Base-by-base conservation (phyloP, 2,113 vertebrate genomes). In the Quiscalus mexicanus region DNA sequence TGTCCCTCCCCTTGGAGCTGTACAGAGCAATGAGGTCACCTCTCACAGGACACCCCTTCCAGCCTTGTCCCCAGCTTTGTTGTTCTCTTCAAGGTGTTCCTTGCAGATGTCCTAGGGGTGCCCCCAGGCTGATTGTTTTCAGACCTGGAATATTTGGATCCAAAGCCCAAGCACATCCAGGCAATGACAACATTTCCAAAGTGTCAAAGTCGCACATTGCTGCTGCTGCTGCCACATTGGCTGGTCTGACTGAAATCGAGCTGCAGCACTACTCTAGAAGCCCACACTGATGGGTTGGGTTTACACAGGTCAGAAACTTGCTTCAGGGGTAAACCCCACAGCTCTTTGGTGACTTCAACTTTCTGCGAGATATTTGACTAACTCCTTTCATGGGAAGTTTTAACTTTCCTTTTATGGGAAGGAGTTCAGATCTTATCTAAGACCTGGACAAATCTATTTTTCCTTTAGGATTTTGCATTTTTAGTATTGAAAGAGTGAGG, bases 181-280 rank as follows among this genome's bases (percentile, higher is more conserved):
- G 31, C 35, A 59, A 55, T 2, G 2, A 8, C 30, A 17, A 17
- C 20, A 5, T 9, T 42, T 70, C 12, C 21, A n/a, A 49, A 75
- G 39, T 18, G 17, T 22, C 70, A 39, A 6, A 75, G 25, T 4
- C 10, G 9, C 39, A 20, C 27, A 10, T n/a, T 30, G 39, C 53
- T 67, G 45, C 86, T 37, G 4, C 28, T 58, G 68, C 77, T 45
- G 86, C 24, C 44, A 10, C 16, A 2, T 31, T 0, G 0, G 28
- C 16, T n/a, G 45, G 4, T 70, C 31, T 0, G 0, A 18, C 33
- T 28, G 65, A 21, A 69, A 58, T 7, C 2, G 4, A 44, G 23
- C 20, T 52, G 58, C 44, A 45, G 18, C 64, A 7, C 10, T 5
- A 1, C 2, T 50, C 31, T 10, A 21, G 58, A 33, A 58, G 37